Evolutionary conservation across 2,113 vertebrate species (phyloP).

Genomic region (Cyprinodon brontotheroides): DNA sequence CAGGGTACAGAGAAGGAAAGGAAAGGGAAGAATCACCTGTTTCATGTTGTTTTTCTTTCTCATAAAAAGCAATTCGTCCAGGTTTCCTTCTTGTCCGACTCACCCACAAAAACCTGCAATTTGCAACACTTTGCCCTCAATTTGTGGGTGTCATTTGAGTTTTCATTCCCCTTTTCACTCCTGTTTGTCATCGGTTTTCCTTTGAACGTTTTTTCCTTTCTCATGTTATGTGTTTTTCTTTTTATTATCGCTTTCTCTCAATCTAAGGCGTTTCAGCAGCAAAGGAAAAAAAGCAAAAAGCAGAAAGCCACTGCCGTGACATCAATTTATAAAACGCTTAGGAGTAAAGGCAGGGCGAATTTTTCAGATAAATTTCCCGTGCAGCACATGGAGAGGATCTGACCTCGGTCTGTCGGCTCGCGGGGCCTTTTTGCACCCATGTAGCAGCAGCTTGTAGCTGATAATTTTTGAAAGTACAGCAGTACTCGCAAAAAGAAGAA

Average conservation of each 20-base stretch:
- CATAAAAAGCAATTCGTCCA: conserved; percentile 21
- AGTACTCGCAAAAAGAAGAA: conserved; percentile 4
- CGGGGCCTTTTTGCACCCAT: conserved; percentile 62
- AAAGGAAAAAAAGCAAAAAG: conserved; percentile 16
- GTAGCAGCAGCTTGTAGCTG: conserved; percentile 31
- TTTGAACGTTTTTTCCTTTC: conserved; percentile 36
- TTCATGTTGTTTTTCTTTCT: conserved; percentile 1
- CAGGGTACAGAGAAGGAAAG: neutral
- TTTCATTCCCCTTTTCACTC: conserved; percentile 29
- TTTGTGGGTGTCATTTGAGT: conserved; percentile 46
- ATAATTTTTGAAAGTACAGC: conserved; percentile 51
- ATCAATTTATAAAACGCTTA: conserved; percentile 34
- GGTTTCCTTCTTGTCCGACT: conserved; percentile 31
- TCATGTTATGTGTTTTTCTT: conserved; percentile 7
- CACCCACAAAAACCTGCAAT: conserved; percentile 22
- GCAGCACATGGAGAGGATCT: conserved; percentile 20
- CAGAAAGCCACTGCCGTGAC: conserved; percentile 37
- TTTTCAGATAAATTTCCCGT: conserved; percentile 19
- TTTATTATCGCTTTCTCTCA: neutral
- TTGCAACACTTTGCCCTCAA: conserved; percentile 54
- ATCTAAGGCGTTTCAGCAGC: conserved; percentile 15
- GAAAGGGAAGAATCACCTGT: conserved; percentile 10
- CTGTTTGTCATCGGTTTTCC: neutral
- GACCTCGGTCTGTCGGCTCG: conserved; percentile 42
- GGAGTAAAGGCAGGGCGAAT: conserved; percentile 10